Conservation (phyloP, 2,888 invertebrate genomes). For the Apamea anceps region DNA sequence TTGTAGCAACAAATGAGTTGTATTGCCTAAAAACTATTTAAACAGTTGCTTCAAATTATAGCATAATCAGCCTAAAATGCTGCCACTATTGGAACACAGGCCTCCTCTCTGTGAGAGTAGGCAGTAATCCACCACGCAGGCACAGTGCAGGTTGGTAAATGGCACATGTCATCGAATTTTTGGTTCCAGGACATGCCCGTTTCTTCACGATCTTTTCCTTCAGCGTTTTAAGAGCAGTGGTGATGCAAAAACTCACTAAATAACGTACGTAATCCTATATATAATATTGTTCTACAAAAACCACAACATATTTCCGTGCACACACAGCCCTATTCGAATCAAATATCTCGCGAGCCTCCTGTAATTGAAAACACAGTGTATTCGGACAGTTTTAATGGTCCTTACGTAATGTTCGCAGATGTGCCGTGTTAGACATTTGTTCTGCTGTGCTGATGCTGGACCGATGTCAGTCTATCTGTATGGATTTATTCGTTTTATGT, state of each 20-base stretch:
- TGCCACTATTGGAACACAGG: too few species aligned
- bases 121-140: too few species aligned
- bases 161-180: too few species aligned
- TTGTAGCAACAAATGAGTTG: too few species aligned
- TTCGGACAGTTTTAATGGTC: slow-evolving; percentile 88
- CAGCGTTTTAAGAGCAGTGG: too few species aligned
- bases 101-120: too few species aligned
- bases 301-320: neutral
- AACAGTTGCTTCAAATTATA: too few species aligned
- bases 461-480: neutral
- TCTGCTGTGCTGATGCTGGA: slow-evolving; percentile 21
- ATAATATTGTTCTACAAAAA: neutral
- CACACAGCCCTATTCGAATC: slow-evolving; percentile 78
- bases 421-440: slow-evolving; percentile 65
- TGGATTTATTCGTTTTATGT: slow-evolving; percentile 37
- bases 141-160: too few species aligned
- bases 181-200: too few species aligned
- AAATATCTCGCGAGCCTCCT: slow-evolving; percentile 88
- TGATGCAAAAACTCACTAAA: neutral
- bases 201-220: too few species aligned
- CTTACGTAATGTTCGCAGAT: slow-evolving; percentile 76
- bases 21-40: too few species aligned
- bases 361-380: slow-evolving; percentile 89
- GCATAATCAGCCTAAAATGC: too few species aligned
- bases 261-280: neutral